phyloP scores from a whole-genome alignment of 2,888 invertebrate genomes.

The Aethes cnicana region DNA sequence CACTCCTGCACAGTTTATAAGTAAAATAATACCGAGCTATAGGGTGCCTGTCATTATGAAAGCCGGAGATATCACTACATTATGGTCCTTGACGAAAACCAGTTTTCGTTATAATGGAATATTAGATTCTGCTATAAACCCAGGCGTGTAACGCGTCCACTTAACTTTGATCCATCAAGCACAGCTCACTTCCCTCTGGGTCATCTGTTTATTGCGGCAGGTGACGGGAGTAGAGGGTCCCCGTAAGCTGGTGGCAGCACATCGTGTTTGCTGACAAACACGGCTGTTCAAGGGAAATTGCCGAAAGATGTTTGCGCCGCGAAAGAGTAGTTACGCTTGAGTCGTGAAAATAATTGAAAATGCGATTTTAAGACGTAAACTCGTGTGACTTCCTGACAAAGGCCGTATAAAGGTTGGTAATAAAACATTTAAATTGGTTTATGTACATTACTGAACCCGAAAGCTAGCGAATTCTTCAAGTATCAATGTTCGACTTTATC shows the following conservation, averaged over 20 bases:
- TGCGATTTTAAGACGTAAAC: constrained; percentile 7
- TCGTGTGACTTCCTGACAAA: not conserved
- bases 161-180: constrained; percentile 60
- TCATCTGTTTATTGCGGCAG: constrained; percentile 29
- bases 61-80: constrained; percentile 55
- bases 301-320: constrained; percentile 59
- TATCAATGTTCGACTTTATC: too few relatives aligned
- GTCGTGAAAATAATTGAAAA: constrained; percentile 17
- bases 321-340: constrained; percentile 17
- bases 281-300: constrained; percentile 54
- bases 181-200: constrained; percentile 34
- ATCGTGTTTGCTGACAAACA: constrained; percentile 61
- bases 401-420: not conserved
- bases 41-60: constrained; percentile 41
- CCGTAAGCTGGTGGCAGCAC: constrained; percentile 43
- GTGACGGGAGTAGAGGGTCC: constrained; percentile 40
- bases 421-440: too few relatives aligned
- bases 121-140: constrained; percentile 70
- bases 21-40: constrained; percentile 41
- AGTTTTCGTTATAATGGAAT: constrained; percentile 69
- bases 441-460: too few relatives aligned
- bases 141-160: constrained; percentile 52
- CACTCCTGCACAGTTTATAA: constrained; percentile 34
- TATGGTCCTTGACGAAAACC: constrained; percentile 57
- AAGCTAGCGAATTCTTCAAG: too few relatives aligned